phyloP scores from a whole-genome alignment of 1,140 invertebrate species.

The Adelges cooleyi region DNA sequence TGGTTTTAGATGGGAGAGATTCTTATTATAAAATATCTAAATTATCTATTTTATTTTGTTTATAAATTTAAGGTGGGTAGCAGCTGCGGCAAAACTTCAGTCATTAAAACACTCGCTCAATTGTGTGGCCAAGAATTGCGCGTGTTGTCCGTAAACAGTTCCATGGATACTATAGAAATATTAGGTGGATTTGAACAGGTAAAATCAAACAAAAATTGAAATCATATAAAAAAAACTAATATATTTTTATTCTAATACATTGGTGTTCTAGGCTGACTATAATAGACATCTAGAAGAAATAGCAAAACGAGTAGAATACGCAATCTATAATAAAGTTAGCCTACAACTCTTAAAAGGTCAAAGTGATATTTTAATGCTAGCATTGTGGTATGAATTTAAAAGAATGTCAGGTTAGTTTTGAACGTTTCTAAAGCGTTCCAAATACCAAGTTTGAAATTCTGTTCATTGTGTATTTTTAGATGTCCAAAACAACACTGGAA shows the following conservation, averaged over 20 bases:
- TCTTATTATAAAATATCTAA: no score
- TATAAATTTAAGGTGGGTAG: conserved; percentile 78
- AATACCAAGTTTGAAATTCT: no score
- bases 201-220: conserved; percentile 35
- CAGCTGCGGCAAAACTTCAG: conserved; percentile 68
- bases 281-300: conserved; percentile 27
- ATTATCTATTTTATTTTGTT: no score
- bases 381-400: conserved; percentile 14
- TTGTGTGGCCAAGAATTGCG: conserved; percentile 61
- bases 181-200: conserved; percentile 95
- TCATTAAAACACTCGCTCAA: conserved; percentile 64
- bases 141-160: conserved; percentile 74
- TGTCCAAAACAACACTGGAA: background rate
- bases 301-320: conserved; percentile 6
- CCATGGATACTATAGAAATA: conserved; percentile 91
- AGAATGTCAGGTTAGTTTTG: conserved; percentile 29
- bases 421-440: no score
- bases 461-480: background rate
- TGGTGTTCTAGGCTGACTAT: conserved; percentile 13
- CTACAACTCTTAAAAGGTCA: background rate
- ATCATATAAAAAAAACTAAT: no score
- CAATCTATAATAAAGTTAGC: background rate
- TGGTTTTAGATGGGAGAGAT: no score
- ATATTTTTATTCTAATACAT: background rate
- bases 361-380: background rate